A percentile compares a stretch with the other conserved stretches of the same genome.
Conservation (phyloP, 1,140 invertebrate species). For the Odontomachus brunneus region DNA sequence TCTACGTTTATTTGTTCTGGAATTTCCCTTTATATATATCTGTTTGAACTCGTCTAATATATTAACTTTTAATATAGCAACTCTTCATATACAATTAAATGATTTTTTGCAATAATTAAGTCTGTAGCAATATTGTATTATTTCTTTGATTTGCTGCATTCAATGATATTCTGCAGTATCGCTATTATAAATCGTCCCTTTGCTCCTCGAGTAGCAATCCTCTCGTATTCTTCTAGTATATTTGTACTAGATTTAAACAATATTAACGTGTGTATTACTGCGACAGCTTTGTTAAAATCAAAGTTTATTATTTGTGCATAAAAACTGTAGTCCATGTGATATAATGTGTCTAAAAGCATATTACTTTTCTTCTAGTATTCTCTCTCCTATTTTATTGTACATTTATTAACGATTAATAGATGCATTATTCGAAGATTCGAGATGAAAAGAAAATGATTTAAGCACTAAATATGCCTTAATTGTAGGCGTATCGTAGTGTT, state of each 20-base stretch:
- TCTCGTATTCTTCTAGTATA: slow-evolving; percentile 21
- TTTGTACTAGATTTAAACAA: slow-evolving; percentile 45
- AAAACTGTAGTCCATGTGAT: slow-evolving; percentile 32
- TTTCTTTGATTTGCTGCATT: slow-evolving; percentile 5
- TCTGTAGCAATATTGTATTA: slow-evolving; percentile 47
- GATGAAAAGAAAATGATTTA: slow-evolving; percentile 14
- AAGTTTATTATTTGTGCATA: slow-evolving; percentile 20
- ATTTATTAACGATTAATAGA: slow-evolving; percentile 23
- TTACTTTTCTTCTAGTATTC: slow-evolving; percentile 18
- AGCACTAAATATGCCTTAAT: slow-evolving; percentile 36
- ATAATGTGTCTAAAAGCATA: slow-evolving; percentile 14
- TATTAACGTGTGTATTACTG: slow-evolving; percentile 40
- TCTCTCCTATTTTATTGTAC: slow-evolving; percentile 13
- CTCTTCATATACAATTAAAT: slow-evolving; percentile 19
- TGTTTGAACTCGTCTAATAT: slow-evolving; percentile 34
- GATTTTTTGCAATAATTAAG: slow-evolving; percentile 38
- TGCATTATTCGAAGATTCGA: slow-evolving; percentile 31
- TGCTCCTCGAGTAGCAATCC: neutral
- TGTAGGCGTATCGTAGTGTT: slow-evolving; percentile 35
- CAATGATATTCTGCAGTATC: slow-evolving; percentile 31
- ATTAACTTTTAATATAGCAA: slow-evolving; percentile 45
- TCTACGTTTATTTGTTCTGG: slow-evolving; percentile 24
- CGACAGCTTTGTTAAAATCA: slow-evolving; percentile 37
- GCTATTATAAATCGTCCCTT: slow-evolving; percentile 23
- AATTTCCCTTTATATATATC: slow-evolving; percentile 31